Conservation (phyloP, 2,888 invertebrate species). For the Hypolimnas misippus region DNA sequence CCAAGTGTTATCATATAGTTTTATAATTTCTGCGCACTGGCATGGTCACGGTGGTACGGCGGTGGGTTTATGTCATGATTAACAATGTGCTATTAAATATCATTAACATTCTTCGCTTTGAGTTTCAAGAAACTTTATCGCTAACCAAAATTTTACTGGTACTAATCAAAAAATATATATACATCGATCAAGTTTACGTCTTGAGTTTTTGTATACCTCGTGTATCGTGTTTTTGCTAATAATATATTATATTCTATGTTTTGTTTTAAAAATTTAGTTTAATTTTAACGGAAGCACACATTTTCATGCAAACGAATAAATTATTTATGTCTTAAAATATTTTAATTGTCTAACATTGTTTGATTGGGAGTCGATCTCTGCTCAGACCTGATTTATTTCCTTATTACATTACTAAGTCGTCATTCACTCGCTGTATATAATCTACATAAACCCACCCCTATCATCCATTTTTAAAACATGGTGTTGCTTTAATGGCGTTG, state of each 20-base stretch:
- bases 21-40: conserved; percentile 54
- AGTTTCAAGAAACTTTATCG: conserved; percentile 53
- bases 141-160: conserved; percentile 21
- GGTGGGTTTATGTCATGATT: conserved; percentile 81
- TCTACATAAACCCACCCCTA: conserved; percentile 76
- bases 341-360: not conserved
- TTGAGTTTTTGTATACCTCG: not conserved
- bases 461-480: conserved; percentile 50
- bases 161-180: conserved; percentile 18
- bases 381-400: conserved; percentile 52
- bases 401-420: conserved; percentile 21
- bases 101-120: conserved; percentile 60
- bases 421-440: not conserved
- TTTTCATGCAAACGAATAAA: conserved; percentile 6
- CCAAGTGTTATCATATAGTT: conserved; percentile 28
- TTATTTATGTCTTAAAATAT: not conserved
- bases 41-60: conserved; percentile 71
- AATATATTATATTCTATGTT: not conserved
- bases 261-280: no score
- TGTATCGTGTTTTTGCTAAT: not conserved
- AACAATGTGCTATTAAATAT: conserved; percentile 54
- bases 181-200: not conserved
- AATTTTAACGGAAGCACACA: conserved; percentile 12
- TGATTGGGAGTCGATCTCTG: conserved; percentile 59
- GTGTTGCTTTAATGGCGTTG: conserved; percentile 46